Conservation (phyloP, 2,797 vertebrate species). For the Urosaurus nigricauda region DNA sequence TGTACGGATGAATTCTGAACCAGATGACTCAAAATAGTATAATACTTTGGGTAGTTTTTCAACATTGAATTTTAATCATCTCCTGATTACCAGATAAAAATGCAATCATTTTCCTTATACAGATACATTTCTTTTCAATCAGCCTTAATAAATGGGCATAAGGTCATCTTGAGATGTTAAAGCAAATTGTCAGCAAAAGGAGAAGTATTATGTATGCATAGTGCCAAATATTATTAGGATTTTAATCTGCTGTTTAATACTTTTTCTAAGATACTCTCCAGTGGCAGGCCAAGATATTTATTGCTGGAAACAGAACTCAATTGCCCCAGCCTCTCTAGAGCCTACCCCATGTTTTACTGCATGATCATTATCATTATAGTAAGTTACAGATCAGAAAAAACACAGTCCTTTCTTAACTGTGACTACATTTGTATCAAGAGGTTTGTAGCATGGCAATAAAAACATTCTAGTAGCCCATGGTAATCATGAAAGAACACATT, state of each 20-base stretch:
- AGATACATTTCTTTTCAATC: background rate
- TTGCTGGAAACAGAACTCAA: background rate
- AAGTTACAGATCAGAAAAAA: background rate
- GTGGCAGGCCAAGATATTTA: background rate
- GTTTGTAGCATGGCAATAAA: background rate
- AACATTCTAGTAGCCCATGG: background rate
- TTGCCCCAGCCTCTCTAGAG: background rate
- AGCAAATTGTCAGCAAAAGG: background rate
- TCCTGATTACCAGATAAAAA: background rate
- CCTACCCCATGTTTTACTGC: too few relatives aligned
- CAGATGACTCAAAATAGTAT: background rate
- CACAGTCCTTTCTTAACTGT: background rate
- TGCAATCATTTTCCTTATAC: too few relatives aligned
- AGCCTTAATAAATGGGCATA: background rate
- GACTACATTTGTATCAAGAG: background rate
- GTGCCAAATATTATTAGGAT: background rate
- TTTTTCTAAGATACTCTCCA: background rate
- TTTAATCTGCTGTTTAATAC: background rate
- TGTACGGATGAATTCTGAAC: background rate
- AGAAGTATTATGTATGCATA: background rate
- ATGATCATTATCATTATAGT: too few relatives aligned
- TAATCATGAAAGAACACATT: background rate
- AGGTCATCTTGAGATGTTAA: background rate
- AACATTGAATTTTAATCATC: background rate
- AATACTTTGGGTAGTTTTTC: background rate